Percentiles rank a stretch among this genome's conserved stretches.
phyloP scores from a whole-genome alignment of 2,888 invertebrate species.

The Trachelus stipa region DNA sequence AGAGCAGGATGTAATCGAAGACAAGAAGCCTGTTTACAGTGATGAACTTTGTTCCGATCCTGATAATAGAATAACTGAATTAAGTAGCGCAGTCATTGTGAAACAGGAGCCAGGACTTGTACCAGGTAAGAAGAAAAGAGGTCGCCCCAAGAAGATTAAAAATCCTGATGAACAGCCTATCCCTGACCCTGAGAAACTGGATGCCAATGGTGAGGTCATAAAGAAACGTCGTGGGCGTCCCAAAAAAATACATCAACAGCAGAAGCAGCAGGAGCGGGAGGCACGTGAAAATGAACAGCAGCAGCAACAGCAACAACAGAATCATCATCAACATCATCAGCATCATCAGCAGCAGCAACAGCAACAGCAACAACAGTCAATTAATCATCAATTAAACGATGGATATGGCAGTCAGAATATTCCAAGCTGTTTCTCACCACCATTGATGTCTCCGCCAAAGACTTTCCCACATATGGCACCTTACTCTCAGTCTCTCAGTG shows the following conservation, averaged over 20 bases:
- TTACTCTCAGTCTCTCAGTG: constrained; percentile 56
- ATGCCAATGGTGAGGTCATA: constrained; percentile 73
- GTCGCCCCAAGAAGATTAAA: constrained; percentile 87
- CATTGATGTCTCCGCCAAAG: constrained; percentile 62
- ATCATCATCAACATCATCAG: constrained; percentile 49
- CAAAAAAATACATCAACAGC: constrained; percentile 79
- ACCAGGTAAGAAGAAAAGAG: constrained; percentile 88
- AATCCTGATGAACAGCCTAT: constrained; percentile 75
- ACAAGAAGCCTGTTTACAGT: constrained; percentile 51
- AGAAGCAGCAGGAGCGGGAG: constrained; percentile 58
- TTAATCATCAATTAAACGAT: constrained; percentile 52
- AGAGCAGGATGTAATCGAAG: constrained; percentile 53
- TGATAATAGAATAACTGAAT: constrained; percentile 56
- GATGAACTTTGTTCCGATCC: constrained; percentile 54
- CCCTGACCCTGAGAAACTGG: constrained; percentile 63
- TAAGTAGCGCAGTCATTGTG: constrained; percentile 45
- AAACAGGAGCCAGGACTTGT: constrained; percentile 64
- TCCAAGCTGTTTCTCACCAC: constrained; percentile 60
- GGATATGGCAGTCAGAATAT: constrained; percentile 48
- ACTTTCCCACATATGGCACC: constrained; percentile 64
- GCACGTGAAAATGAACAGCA: constrained; percentile 54
- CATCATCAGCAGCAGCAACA: constrained; percentile 37
- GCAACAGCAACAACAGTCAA: constrained; percentile 36
- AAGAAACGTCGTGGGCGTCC: constrained; percentile 91
- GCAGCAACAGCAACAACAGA: constrained; percentile 47